phyloP scores from a whole-genome alignment of 2,113 vertebrate species.

The Strigops habroptila region DNA sequence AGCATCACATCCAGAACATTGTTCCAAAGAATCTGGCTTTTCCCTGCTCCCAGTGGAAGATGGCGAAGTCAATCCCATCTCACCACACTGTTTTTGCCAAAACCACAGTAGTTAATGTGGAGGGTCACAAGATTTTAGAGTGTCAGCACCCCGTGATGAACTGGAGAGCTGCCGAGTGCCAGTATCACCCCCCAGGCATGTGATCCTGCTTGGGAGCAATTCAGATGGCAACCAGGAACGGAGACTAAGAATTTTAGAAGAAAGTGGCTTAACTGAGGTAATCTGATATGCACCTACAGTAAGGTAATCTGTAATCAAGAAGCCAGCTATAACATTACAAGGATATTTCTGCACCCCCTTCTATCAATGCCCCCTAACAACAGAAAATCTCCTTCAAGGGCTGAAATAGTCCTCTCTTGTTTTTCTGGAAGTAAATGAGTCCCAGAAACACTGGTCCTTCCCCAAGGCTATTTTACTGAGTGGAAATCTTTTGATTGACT shows the following conservation, averaged over 20 bases:
- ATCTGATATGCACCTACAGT: background rate
- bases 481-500: background rate
- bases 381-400: background rate
- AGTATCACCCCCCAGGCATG: background rate
- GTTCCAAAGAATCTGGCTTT: background rate
- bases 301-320: background rate
- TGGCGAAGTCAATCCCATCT: background rate
- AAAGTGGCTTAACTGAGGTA: background rate
- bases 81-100: background rate
- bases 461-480: background rate
- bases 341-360: background rate
- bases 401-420: background rate
- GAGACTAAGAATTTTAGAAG: background rate
- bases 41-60: background rate
- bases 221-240: background rate
- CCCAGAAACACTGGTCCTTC: background rate
- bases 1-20: background rate
- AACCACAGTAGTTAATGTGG: background rate
- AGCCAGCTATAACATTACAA: background rate
- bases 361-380: background rate
- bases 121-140: background rate
- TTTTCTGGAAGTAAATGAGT: background rate
- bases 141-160: background rate
- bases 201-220: background rate
- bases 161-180: background rate